Evolutionary conservation across 2,113 vertebrate species (phyloP).

Genomic region (Synodontis membranacea): DNA sequence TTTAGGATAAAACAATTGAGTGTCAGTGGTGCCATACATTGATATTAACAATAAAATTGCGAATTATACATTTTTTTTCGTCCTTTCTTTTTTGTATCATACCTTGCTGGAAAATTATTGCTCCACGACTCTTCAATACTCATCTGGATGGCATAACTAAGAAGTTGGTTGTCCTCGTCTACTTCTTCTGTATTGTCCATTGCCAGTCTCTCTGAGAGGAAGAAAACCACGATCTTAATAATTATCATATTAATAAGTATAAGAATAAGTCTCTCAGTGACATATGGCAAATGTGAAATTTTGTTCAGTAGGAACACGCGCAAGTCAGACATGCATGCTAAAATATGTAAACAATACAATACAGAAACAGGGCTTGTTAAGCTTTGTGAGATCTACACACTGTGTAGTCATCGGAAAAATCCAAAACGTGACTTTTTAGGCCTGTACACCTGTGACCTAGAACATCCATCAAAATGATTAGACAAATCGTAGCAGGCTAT

Average conservation of each 20-base stretch:
- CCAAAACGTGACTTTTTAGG: background rate
- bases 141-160: slow-evolving; percentile 74
- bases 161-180: slow-evolving; percentile 75
- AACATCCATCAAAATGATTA: background rate
- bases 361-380: background rate
- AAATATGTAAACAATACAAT: background rate
- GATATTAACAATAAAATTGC: background rate
- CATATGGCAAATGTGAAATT: background rate
- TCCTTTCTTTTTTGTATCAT: slow-evolving; percentile 34
- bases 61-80: background rate
- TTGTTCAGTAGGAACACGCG: background rate
- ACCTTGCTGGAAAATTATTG: slow-evolving; percentile 69
- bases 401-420: background rate
- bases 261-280: background rate
- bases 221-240: background rate
- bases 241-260: background rate
- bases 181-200: slow-evolving; percentile 71
- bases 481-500: background rate
- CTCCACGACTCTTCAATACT: slow-evolving; percentile 77
- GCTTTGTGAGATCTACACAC: background rate
- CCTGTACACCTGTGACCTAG: background rate
- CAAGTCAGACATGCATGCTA: background rate
- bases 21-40: background rate
- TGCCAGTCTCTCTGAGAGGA: slow-evolving; percentile 55
- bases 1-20: slow-evolving; percentile 26